Evolutionary conservation across 2,888 invertebrate species (phyloP).

Genomic region (Drosophila neotestacea): DNA sequence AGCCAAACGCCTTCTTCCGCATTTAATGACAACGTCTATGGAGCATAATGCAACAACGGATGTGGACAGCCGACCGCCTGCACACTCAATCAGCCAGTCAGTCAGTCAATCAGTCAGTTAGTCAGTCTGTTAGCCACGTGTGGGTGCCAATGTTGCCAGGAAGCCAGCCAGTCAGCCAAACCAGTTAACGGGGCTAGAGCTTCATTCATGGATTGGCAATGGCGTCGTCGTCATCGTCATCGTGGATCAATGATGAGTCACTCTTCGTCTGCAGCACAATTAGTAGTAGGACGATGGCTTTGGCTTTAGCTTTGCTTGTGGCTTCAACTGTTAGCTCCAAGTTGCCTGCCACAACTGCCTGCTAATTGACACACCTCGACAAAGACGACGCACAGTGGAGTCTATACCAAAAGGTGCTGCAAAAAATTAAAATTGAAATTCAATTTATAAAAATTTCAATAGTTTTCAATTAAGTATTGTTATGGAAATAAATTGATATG

Average conservation of each 20-base stretch:
- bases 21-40: constrained; percentile 57
- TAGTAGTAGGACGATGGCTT: constrained; percentile 60
- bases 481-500: too few species aligned
- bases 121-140: constrained; percentile 45
- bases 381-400: constrained; percentile 16
- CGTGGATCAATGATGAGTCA: constrained; percentile 47
- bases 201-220: constrained; percentile 72
- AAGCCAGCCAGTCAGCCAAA: constrained; percentile 43
- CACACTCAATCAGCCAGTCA: constrained; percentile 23
- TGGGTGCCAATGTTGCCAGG: constrained; percentile 61
- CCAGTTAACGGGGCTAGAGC: constrained; percentile 39
- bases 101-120: constrained; percentile 13
- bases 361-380: constrained; percentile 78
- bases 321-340: constrained; percentile 9
- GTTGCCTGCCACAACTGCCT: constrained; percentile 62
- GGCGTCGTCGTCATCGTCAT: constrained; percentile 30
- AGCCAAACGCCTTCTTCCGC: constrained; percentile 74
- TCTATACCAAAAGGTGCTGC: not conserved
- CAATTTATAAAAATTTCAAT: not conserved
- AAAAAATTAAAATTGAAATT: not conserved
- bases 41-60: constrained; percentile 60
- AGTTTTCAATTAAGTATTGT: not conserved
- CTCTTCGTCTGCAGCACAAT: constrained; percentile 44
- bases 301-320: constrained; percentile 1
- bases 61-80: constrained; percentile 56